Base-by-base conservation (phyloP, 2,797 vertebrate species). In the Rhinophrynus dorsalis region DNA sequence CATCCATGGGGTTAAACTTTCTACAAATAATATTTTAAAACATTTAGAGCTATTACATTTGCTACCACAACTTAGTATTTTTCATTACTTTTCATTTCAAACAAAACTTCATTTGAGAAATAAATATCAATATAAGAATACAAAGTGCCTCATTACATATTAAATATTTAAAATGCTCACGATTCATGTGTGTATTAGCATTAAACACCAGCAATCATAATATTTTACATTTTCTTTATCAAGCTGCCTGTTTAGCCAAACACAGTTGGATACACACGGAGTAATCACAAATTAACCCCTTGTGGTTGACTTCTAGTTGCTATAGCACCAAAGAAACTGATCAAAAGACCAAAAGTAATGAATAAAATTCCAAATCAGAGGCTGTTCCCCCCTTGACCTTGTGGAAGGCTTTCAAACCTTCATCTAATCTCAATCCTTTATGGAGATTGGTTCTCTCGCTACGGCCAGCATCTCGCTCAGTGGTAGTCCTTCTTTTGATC, bases 401-500 rank as follows among this genome's bases (percentile, higher is more conserved):
- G 54, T 59, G 62, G 69, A 73, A 48, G 32, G 52, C 54, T 73
- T 73, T 73, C 61, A 73, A 73, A 65, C 54, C 69, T 65, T 73
- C 62, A 66, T 73, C 69, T 66, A 59, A 65, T 73, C 69, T 66
- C 35, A 45, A 54, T 65, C 59, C 69, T 73, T 58, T 73, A 66
- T 66, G 54, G 69, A 73, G 69, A 65, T 66, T 73, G 69, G 69
- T 66, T 66, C 33, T 57, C 45, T 66, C 52, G 57, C 54, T 58
- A 57, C 69, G 47, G 61, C 61, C 62, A 58, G 69, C 69, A 73
- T 54, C 47, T 52, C 67, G 61, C 69, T 58, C 69, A 66, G 69
- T 73, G 69, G 69, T 73, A 42, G 69, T 59, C 57, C 61, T 73
- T 18, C 61, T 73, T 73, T 73, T 73, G 69, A 73, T 73, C 69